Percentiles rank a stretch among this genome's conserved stretches.
Evolutionary conservation across 2,797 vertebrate species (phyloP).

Genomic region (Lithobates pipiens): DNA sequence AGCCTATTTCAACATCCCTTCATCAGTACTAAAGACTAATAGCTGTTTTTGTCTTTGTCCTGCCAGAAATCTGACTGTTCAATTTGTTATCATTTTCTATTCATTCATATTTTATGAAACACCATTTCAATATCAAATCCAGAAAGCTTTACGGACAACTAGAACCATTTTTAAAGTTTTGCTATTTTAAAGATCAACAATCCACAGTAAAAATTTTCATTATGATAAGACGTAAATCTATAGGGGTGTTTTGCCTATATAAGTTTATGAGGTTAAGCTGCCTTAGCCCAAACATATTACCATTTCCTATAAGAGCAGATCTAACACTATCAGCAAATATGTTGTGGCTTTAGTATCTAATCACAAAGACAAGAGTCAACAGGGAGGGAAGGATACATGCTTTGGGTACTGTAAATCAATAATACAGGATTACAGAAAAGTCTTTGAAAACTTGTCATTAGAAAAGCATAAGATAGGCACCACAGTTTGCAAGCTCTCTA

Average conservation of each 20-base stretch:
- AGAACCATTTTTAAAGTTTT: too few relatives aligned
- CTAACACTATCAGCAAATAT: constrained; percentile 41
- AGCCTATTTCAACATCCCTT: too few relatives aligned
- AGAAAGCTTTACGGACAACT: too few relatives aligned
- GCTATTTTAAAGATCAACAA: neutral
- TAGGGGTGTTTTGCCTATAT: constrained; percentile 8
- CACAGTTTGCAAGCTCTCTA: constrained; percentile 34
- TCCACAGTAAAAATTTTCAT: neutral
- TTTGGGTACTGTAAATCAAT: constrained; percentile 33
- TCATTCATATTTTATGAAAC: too few relatives aligned
- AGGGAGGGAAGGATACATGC: constrained; percentile 26
- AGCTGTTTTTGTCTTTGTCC: too few relatives aligned
- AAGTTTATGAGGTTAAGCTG: constrained; percentile 51
- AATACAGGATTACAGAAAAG: constrained; percentile 50
- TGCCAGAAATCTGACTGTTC: too few relatives aligned
- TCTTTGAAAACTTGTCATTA: constrained; percentile 55
- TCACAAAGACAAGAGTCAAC: constrained; percentile 24
- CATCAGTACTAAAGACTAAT: too few relatives aligned
- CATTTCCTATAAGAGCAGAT: constrained; percentile 52
- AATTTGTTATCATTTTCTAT: too few relatives aligned
- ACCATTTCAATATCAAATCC: too few relatives aligned
- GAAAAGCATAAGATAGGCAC: constrained; percentile 19
- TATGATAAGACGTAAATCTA: neutral
- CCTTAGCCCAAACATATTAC: constrained; percentile 50
- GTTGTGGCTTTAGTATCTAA: constrained; percentile 44